Evolutionary conservation across 2,797 vertebrate species (phyloP).

Genomic region (Melanotaenia trifasciata): DNA sequence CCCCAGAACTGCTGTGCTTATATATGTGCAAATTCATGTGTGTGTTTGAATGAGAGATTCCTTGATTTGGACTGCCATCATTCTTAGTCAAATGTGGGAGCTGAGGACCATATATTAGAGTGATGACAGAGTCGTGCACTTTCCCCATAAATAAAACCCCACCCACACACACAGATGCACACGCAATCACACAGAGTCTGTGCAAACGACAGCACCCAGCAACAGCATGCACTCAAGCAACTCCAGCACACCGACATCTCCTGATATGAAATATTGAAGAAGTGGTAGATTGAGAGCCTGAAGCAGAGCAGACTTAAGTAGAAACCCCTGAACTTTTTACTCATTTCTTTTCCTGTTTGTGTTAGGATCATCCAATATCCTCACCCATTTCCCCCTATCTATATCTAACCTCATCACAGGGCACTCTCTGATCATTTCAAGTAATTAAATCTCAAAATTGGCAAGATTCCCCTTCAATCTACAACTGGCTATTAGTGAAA

Average conservation of each 20-base stretch:
- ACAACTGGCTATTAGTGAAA: conserved; percentile 59
- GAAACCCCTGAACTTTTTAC: conserved; percentile 39
- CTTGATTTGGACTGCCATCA: conserved; percentile 37
- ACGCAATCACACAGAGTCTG: conserved; percentile 29
- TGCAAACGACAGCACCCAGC: conserved; percentile 46
- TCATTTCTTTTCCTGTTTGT: conserved; percentile 62
- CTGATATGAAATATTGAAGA: conserved; percentile 81
- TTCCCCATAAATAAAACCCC: conserved; percentile 74
- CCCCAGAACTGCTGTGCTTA: conserved; percentile 49
- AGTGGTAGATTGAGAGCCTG: conserved; percentile 59
- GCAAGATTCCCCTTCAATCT: conserved; percentile 54
- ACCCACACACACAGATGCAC: conserved; percentile 22
- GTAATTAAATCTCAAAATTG: conserved; percentile 65
- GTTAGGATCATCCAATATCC: conserved; percentile 16
- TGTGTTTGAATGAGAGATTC: conserved; percentile 38
- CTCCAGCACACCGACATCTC: conserved; percentile 55
- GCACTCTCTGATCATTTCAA: conserved; percentile 49
- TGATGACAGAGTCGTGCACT: conserved; percentile 63
- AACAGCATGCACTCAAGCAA: conserved; percentile 31
- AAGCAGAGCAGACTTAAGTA: conserved; percentile 50
- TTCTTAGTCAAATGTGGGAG: conserved; percentile 43
- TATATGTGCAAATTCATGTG: not conserved
- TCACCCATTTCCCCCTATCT: not conserved
- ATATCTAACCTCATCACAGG: conserved; percentile 20
- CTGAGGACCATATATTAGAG: conserved; percentile 67